phyloP scores from a whole-genome alignment of 2,888 invertebrate genomes.

The Cylloceria caligata region DNA sequence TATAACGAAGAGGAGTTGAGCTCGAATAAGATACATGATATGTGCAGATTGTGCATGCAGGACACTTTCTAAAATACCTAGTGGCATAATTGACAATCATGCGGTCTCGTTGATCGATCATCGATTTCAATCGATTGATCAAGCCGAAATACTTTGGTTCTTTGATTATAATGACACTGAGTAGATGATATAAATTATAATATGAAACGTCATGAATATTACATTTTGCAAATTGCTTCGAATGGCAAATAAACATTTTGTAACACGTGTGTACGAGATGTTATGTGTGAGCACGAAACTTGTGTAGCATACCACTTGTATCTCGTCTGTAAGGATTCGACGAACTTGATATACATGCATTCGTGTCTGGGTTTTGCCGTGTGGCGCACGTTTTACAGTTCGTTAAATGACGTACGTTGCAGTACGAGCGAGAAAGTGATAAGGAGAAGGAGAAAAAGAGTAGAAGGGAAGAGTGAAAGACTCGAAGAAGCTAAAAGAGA shows the following conservation, averaged over 20 bases:
- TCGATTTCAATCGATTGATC: not conserved
- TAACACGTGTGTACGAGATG: not conserved
- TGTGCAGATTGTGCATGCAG: not conserved
- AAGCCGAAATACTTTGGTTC: not conserved
- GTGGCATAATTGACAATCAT: slow-evolving; percentile 26
- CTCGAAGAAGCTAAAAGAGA: slow-evolving; percentile 4
- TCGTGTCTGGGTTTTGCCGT: slow-evolving; percentile 1
- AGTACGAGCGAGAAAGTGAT: not conserved
- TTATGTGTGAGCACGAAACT: not conserved
- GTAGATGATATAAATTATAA: not conserved
- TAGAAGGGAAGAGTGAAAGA: not conserved
- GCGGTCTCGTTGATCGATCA: slow-evolving; percentile 9
- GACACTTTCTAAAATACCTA: slow-evolving; percentile 36
- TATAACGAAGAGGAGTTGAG: too few species aligned
- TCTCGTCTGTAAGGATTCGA: slow-evolving; percentile 22
- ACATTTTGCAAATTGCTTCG: not conserved
- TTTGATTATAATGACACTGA: not conserved
- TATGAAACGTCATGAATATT: not conserved
- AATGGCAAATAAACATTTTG: not conserved
- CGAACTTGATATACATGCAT: slow-evolving; percentile 37
- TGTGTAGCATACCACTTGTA: slow-evolving; percentile 7
- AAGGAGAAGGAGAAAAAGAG: not conserved
- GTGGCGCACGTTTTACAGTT: slow-evolving; percentile 43
- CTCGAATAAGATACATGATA: too few species aligned
- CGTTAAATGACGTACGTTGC: slow-evolving; percentile 18